Evolutionary conservation across 2,888 invertebrate species (phyloP).

Genomic region (Buathra laborator): DNA sequence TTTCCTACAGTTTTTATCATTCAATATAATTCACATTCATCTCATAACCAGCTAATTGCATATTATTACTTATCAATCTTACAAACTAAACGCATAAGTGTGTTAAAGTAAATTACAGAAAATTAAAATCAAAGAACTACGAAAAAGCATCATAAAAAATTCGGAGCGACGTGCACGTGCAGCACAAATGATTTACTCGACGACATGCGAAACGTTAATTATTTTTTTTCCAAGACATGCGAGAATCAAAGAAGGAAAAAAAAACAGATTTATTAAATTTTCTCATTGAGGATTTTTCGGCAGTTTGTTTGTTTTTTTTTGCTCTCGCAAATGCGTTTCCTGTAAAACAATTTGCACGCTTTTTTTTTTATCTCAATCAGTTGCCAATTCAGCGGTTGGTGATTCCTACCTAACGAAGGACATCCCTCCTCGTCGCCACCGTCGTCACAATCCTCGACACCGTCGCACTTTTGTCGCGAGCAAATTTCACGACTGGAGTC

Average conservation of each 20-base stretch:
- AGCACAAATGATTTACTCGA: neutral
- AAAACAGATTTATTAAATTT: neutral
- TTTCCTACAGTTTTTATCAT: too few species aligned
- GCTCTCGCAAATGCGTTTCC: neutral
- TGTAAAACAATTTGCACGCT: neutral
- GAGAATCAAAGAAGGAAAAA: neutral
- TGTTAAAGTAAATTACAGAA: neutral
- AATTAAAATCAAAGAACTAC: neutral
- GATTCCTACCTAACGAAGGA: constrained; percentile 74
- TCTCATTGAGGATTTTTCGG: neutral
- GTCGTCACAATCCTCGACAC: constrained; percentile 88
- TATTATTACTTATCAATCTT: neutral
- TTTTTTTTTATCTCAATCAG: neutral
- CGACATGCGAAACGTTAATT: neutral
- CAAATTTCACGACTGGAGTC: constrained; percentile 87
- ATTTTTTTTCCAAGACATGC: neutral
- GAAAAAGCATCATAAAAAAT: neutral
- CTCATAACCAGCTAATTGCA: neutral
- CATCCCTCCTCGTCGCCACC: constrained; percentile 90
- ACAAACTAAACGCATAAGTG: neutral
- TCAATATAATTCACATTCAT: too few species aligned
- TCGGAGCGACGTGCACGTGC: constrained; percentile 8
- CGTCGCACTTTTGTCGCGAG: constrained; percentile 88
- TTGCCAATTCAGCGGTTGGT: constrained; percentile 11
- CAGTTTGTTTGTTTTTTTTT: neutral